A percentile compares a stretch with the other conserved stretches of the same genome.
These are phyloP conservation scores for Sturmia bella DNA, from an alignment of 2,888 invertebrate species.

Conservation along the genomic window DNA sequence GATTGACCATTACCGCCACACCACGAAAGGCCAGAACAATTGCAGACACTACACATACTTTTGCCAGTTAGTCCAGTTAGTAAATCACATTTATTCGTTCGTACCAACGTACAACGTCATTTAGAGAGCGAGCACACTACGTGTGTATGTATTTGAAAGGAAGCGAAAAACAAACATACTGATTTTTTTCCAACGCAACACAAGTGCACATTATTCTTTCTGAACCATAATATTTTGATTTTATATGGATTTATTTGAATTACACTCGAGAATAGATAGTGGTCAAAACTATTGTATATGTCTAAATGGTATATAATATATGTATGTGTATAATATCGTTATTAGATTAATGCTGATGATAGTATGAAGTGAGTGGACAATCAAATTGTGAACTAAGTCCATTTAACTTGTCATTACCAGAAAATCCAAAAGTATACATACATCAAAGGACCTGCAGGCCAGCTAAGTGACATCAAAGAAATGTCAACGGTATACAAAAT, in stretches of 20 bases:
- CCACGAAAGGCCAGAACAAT: background rate
- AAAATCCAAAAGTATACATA: no score
- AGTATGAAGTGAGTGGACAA: no score
- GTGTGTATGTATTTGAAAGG: constrained; percentile 29
- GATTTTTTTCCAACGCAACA: constrained; percentile 17
- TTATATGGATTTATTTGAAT: constrained; percentile 42
- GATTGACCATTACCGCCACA: constrained; percentile 27
- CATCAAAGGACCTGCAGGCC: no score
- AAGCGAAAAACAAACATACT: constrained; percentile 30
- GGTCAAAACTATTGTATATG: background rate
- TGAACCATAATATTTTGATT: constrained; percentile 40
- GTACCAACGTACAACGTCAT: background rate
- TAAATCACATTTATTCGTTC: constrained; percentile 47
- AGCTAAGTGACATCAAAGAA: no score
- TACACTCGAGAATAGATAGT: constrained; percentile 31
- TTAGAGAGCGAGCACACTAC: background rate
- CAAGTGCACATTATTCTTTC: constrained; percentile 27
- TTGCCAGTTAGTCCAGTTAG: constrained; percentile 30
- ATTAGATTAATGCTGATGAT: no score
- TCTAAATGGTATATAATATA: no score
- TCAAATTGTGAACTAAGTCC: no score
- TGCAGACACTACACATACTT: constrained; percentile 14
- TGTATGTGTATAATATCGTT: no score
- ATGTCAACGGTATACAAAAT: no score
- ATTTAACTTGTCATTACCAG: no score